These are phyloP conservation scores for Parnassius orleans DNA, from an alignment of 2,888 invertebrate species.

Conservation along the genomic window DNA sequence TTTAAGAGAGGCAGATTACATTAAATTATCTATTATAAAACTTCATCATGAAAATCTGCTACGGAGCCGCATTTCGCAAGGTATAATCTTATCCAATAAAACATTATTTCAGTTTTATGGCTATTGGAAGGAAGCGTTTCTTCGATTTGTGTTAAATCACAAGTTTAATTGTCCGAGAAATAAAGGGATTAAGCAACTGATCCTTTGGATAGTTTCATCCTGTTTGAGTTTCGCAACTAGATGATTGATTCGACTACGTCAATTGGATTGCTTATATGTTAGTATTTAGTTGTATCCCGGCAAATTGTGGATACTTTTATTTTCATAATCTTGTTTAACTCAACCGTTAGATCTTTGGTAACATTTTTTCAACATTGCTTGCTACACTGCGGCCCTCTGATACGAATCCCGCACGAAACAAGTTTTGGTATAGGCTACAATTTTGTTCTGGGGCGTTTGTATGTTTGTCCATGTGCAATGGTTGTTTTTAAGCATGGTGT, in stretches of 20 bases:
- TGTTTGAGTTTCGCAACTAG: constrained; percentile 35
- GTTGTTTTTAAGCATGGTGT: too few species aligned
- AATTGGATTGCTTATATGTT: background rate
- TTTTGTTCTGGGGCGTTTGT: too few species aligned
- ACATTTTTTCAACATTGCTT: too few species aligned
- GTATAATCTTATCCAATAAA: constrained; percentile 34
- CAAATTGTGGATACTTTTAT: too few species aligned
- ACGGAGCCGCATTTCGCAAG: constrained; percentile 17
- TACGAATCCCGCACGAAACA: too few species aligned
- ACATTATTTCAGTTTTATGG: constrained; percentile 35
- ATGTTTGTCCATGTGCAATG: too few species aligned
- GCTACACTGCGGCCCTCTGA: too few species aligned
- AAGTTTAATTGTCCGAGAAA: constrained; percentile 76
- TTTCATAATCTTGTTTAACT: too few species aligned
- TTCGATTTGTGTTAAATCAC: constrained; percentile 77
- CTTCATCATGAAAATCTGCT: constrained; percentile 31
- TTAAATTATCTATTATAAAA: constrained; percentile 17
- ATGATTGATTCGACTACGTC: constrained; percentile 23
- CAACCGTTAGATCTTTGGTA: too few species aligned
- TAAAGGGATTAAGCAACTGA: constrained; percentile 71
- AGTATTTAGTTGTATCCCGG: background rate
- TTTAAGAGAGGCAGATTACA: background rate
- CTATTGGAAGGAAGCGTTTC: constrained; percentile 32
- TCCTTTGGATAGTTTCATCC: constrained; percentile 39
- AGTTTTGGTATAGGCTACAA: too few species aligned